Evolutionary conservation across 2,113 vertebrate species (phyloP).

Genomic region (Amblyornis subalaris): DNA sequence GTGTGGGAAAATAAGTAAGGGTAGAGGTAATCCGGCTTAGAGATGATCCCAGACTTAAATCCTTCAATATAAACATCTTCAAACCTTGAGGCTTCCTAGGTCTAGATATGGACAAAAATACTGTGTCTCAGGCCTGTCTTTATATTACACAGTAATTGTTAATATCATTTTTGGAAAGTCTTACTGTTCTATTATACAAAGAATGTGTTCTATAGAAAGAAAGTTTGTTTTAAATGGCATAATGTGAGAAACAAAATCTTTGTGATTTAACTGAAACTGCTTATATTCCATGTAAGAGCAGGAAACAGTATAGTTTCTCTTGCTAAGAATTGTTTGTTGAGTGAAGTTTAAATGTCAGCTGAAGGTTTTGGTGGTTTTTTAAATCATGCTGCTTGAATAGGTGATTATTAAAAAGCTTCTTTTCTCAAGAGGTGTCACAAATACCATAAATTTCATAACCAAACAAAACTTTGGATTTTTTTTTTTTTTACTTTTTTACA

Average conservation of each 20-base stretch:
- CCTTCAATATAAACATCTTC: background rate
- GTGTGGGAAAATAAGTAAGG: background rate
- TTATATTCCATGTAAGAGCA: background rate
- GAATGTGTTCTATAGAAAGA: background rate
- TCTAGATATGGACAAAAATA: background rate
- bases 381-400: background rate
- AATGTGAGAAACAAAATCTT: constrained; percentile 18
- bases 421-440: background rate
- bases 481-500: background rate
- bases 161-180: background rate
- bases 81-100: background rate
- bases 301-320: background rate
- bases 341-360: constrained; percentile 7
- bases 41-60: background rate
- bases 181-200: background rate
- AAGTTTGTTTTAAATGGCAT: constrained; percentile 39
- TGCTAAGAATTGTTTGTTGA: constrained; percentile 31
- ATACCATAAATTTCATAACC: background rate
- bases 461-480: background rate
- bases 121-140: background rate
- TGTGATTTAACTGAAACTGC: background rate
- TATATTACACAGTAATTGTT: background rate
- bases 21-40: background rate
- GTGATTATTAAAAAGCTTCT: constrained; percentile 1
- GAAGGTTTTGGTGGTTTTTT: background rate